These are phyloP conservation scores for Apis laboriosa DNA, from an alignment of 1,140 invertebrate genomes.

Conservation along the genomic window DNA sequence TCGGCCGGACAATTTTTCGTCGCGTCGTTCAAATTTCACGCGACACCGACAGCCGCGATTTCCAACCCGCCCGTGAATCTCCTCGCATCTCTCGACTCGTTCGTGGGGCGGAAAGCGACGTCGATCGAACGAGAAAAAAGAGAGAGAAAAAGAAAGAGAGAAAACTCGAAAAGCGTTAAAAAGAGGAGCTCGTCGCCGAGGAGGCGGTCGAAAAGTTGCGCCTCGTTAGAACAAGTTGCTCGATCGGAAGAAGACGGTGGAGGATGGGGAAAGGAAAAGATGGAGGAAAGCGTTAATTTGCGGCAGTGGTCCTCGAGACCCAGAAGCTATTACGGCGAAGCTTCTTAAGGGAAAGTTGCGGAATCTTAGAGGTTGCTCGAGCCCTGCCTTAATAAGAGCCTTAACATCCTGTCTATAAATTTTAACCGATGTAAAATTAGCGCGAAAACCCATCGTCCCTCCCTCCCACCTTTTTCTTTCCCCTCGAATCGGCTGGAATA, in stretches of 20 bases:
- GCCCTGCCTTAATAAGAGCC: constrained; percentile 70
- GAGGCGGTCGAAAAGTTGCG: too few relatives aligned
- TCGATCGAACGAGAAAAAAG: background rate
- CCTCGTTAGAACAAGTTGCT: too few relatives aligned
- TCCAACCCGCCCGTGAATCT: constrained; percentile 2
- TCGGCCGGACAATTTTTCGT: background rate
- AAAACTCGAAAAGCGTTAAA: too few relatives aligned
- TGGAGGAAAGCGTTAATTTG: constrained; percentile 36
- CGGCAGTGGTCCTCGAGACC: background rate
- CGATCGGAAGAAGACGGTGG: too few relatives aligned
- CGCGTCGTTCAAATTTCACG: constrained; percentile 11
- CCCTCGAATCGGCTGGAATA: constrained; percentile 53
- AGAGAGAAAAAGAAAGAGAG: background rate
- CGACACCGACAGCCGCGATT: constrained; percentile 28
- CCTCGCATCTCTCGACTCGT: background rate
- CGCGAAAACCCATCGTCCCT: constrained; percentile 42
- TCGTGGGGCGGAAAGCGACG: background rate
- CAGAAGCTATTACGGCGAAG: constrained; percentile 5
- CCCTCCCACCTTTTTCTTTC: constrained; percentile 5
- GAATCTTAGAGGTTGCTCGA: constrained; percentile 44
- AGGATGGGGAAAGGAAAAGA: too few relatives aligned
- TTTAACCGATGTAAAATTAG: constrained; percentile 71
- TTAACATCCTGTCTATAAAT: constrained; percentile 74
- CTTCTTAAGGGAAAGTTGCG: constrained; percentile 48
- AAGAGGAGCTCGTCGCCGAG: too few relatives aligned